These are phyloP conservation scores for Tryphoninae sp. DNA, from an alignment of 2,888 invertebrate species.

Conservation along the genomic window DNA sequence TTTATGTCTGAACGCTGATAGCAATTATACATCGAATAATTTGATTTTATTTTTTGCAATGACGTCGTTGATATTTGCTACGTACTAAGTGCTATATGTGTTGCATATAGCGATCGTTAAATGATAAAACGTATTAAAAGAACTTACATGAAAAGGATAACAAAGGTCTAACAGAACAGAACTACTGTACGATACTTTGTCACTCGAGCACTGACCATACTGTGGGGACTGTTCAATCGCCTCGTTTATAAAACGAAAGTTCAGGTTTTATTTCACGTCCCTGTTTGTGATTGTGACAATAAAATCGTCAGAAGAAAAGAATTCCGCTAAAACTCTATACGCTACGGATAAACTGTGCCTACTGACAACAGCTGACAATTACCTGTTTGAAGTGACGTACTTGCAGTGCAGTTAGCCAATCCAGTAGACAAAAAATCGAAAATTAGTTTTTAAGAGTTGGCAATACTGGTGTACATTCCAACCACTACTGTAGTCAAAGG, in stretches of 20 bases:
- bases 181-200: conserved; percentile 43
- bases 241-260: conserved; percentile 19
- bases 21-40: too few species aligned
- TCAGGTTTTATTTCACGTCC: conserved; percentile 13
- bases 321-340: neutral
- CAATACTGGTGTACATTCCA: neutral
- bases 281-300: conserved; percentile 1
- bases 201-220: conserved; percentile 54
- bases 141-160: conserved; percentile 56
- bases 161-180: conserved; percentile 44
- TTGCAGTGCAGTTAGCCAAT: neutral
- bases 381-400: neutral
- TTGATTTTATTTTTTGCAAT: neutral
- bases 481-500: neutral
- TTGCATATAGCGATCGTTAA: neutral
- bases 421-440: neutral
- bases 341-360: neutral
- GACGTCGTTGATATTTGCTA: neutral
- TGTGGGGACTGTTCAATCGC: conserved; percentile 33
- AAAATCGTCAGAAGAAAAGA: neutral
- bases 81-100: conserved; percentile 10
- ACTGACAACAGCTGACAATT: conserved; percentile 7
- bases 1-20: neutral
- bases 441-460: neutral
- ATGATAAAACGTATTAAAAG: neutral